Evolutionary conservation across 2,797 vertebrate species (phyloP), one percentile per base, ranked within the genome.

Genomic region (Gila robusta): DNA sequence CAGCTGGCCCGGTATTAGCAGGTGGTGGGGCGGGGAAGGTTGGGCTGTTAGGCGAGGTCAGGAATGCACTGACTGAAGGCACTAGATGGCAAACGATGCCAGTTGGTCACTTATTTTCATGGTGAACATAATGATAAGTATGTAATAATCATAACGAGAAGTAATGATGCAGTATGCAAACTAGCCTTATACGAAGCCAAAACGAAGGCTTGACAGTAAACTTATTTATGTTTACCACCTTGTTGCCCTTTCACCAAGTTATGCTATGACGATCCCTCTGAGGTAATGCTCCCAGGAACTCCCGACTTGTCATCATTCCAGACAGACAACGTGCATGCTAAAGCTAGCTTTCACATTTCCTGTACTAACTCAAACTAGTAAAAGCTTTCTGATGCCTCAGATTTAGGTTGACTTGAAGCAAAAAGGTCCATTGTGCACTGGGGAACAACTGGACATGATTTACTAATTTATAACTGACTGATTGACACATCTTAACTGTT

Each of bases 201-300:
- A 86, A 83, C 37, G 64, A 73, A 35, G 17, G 52, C 23, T 84
- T 41, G 44, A 32, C 56, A 67, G n/a, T 81, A 41, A 72, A 59
- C 73, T 82, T 79, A 84, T 83, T 82, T 88, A 59, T 76, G 28
- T 72, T 71, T 49, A 70, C 49, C 83, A 73, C 78, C 71, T 23
- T 47, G 82, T 56, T 85, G 76, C 72, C 52, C 82, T 86, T 64
- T 84, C 21, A 71, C n/a, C 39, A 76, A 64, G 85, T 54, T 23
- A 64, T 69, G 64, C 64, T 52, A 28, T 82, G 78, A 82, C 64
- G 16, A 19, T 66, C 49, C 7, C 6, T 81, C 23, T 49, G 64
- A 88, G 41, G 72, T 76, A 89, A 89, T 66, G 14, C 28, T 89
- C 71, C 1, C 71, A 88, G 73, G 74, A 88, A 89, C 86, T 74